Conservation (phyloP, 2,888 invertebrate species). For the Platycnemis pennipes region DNA sequence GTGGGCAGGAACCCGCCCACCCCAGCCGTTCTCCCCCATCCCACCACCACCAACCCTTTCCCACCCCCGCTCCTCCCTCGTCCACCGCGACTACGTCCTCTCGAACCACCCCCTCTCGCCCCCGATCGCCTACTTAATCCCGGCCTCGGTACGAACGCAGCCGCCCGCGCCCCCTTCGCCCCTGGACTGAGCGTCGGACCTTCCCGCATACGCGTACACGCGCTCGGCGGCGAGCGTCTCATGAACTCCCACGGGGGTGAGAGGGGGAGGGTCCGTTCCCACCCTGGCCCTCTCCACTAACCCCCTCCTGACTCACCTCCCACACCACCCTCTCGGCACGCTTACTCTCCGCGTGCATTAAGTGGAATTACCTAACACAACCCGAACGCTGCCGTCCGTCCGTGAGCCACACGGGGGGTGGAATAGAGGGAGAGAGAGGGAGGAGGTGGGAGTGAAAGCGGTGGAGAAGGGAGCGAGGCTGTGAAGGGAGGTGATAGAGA, state of each 20-base stretch:
- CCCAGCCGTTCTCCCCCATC: background rate
- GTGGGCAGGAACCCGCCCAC: background rate
- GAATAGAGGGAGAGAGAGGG: background rate
- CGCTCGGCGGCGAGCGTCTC: too few relatives aligned
- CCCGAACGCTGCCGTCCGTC: background rate
- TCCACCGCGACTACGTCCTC: background rate
- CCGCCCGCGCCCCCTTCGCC: too few relatives aligned
- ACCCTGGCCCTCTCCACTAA: background rate
- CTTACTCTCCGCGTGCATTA: slow-evolving; percentile 57
- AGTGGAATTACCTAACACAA: slow-evolving; percentile 59
- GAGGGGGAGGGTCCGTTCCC: background rate
- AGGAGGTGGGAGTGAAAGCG: background rate
- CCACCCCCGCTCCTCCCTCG: background rate
- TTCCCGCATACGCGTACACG: too few relatives aligned
- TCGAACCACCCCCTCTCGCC: background rate
- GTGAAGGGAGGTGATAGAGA: background rate
- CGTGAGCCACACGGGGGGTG: background rate
- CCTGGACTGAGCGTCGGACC: too few relatives aligned
- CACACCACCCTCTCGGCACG: slow-evolving; percentile 5
- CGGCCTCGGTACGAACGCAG: background rate
- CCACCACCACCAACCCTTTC: background rate
- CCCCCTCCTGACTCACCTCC: background rate
- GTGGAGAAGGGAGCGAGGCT: background rate
- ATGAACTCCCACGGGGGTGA: background rate
- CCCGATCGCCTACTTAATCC: slow-evolving; percentile 54